Evolutionary conservation across 2,113 vertebrate genomes (phyloP), one percentile per base, ranked within the genome.

Genomic region (Sorex fumeus): DNA sequence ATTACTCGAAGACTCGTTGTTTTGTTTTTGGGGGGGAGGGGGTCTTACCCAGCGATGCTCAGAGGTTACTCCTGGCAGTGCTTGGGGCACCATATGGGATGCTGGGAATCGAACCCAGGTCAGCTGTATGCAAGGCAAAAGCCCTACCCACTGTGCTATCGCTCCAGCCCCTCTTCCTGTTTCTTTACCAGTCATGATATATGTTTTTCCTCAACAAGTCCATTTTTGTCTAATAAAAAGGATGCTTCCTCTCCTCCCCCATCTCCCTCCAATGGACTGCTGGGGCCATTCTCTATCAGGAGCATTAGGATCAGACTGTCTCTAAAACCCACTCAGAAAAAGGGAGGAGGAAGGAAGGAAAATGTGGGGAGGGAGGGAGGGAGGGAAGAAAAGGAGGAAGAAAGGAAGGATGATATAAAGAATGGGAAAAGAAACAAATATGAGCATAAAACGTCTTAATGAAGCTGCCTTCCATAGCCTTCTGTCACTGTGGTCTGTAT

Each of bases 391-490:
- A 66, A 12, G n/a, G 34, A 66, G 43, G 28, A 89, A 72, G 10
- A 76, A 32, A 18, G 53, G 71, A 32, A 18, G 53, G 71, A 67
- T 15, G 70, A 40, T 4, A 40, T 40, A 40, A 40, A 40, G 40
- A 71, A 25, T 30, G 8, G 45, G 40, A 79, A 45, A 45, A 69
- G 13, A 72, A 90, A 62, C 3, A 3, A 74, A 13, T 4, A 90
- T 27, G 9, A 43, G 4, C 32, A 32, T 19, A 15, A 18, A 74
- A 66, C 69, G 85, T 88, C 84, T 60, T 45, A 80, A 79, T 23
- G 36, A 76, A 87, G 70, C 47, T 45, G 16, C 50, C 93, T 79
- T 43, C 43, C 9, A 79, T 81, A 90, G 47, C 36, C 71, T 62
- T 76, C 70, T 43, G 25, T 15, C 21, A 32, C 25, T 45, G 70